Base-by-base conservation (phyloP, 2,888 invertebrate genomes). In the Exocentrus adspersus region DNA sequence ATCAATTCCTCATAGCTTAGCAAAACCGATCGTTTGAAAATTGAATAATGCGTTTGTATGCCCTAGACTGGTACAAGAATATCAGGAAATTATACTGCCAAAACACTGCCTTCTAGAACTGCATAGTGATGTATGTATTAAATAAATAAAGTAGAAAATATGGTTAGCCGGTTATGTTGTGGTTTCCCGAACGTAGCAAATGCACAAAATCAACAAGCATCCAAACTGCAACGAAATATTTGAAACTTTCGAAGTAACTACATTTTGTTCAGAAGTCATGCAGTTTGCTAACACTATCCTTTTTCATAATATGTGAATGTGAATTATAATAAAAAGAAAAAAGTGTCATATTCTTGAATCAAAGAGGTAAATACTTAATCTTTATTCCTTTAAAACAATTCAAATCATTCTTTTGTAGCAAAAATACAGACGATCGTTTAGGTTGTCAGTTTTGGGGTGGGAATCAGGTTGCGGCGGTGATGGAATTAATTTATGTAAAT, bases 401-500 rank as follows among this genome's bases (percentile, higher is more conserved):
- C n/a, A n/a, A n/a, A n/a, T n/a, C n/a, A n/a, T n/a, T n/a, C n/a
- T n/a, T n/a, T n/a, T n/a, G n/a, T n/a, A n/a, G n/a, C n/a, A n/a
- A n/a, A n/a, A n/a, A n/a, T n/a, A n/a, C n/a, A n/a, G n/a, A n/a
- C n/a, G n/a, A n/a, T n/a, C n/a, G n/a, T n/a, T n/a, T n/a, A n/a
- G n/a, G n/a, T n/a, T n/a, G n/a, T n/a, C 24, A 48, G 28, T 48
- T 48, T 9, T 48, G 10, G 9, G 16, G 17, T 48, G 24, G 12
- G 24, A 48, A 48, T 28, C 16, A 14, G 24, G 9, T 48, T 48
- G 28, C 28, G 1, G 28, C 28, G 20, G 28, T 16, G 24, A 20
- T 10, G 16, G 17, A 24, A 48, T 28, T 48, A 48, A 48, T 48
- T 28, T 48, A 48, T 28, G 48, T 28, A 48, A 28, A 48, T 48